These are phyloP conservation scores for Emberiza fucata DNA, from an alignment of 2,113 vertebrate species.

Conservation along the genomic window DNA sequence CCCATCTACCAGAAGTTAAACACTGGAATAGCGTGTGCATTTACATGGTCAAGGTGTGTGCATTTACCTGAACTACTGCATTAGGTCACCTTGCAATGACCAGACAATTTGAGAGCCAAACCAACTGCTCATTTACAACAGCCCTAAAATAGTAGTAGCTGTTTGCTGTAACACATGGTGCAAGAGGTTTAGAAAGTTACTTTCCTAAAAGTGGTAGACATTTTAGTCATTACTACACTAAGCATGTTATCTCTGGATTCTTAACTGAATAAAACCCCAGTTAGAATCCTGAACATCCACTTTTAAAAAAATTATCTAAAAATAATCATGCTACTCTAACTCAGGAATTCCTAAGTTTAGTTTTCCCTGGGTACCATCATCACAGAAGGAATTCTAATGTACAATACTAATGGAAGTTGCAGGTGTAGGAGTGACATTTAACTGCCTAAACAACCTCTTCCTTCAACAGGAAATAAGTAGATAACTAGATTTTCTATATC, in stretches of 20 bases:
- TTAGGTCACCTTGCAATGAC: background rate
- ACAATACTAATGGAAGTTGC: background rate
- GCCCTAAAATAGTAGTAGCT: background rate
- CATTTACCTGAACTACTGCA: background rate
- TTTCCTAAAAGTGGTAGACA: background rate
- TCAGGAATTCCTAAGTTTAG: background rate
- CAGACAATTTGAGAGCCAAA: background rate
- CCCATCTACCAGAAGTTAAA: background rate
- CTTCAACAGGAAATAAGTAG: background rate
- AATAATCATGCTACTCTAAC: background rate
- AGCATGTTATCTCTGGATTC: background rate
- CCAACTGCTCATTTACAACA: background rate
- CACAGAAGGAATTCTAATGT: background rate
- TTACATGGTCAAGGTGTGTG: background rate
- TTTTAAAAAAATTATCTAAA: background rate
- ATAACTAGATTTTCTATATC: background rate
- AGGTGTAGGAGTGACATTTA: constrained; percentile 4
- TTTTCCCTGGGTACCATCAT: background rate
- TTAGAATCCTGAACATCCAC: background rate
- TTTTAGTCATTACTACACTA: background rate
- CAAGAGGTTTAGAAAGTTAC: background rate
- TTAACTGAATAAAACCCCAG: background rate
- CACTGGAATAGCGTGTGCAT: background rate
- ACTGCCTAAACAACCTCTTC: constrained; percentile 4
- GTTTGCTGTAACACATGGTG: background rate